Evolutionary conservation across 2,888 invertebrate species (phyloP), one percentile per base, ranked within the genome.

Genomic region (Chymomyza caudatula): DNA sequence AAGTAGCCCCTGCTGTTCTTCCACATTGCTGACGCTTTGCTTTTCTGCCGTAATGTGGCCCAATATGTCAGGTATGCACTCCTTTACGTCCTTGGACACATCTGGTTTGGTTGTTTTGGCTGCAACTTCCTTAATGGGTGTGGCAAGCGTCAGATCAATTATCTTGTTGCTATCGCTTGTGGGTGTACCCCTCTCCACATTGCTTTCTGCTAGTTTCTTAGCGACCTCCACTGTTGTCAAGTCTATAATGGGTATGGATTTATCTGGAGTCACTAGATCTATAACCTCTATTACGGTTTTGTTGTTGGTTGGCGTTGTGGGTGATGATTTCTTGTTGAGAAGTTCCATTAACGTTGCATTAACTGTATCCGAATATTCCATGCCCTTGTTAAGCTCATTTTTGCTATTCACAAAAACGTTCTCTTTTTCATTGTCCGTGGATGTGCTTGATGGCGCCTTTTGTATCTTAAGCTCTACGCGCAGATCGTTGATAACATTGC

Each of bases 351-450:
- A 70, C 8, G 88, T 84, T 2, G 87, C 87, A 69, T 89, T 90
- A 8, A 90, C 86, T 11, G 87, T 87, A 67, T 91, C 91, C 6
- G 89, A 87, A 59, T 88, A 90, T 71, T 89, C 89, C 83, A 89
- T 86, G 47, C 88, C 89, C 64, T 90, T 90, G 71, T 90, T 90
- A 2, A 90, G 74, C 68, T 89, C 90, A 71, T 90, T 90, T 69
- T 90, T 89, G 65, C 86, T 89, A 60, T 88, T 90, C 2, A 90
- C 89, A 67, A 89, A 89, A 8, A 89, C 85, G 67, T 90, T 90
- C 73, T 90, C 90, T 65, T 90, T 90, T 65, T 90, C 90, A 59
- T 89, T 88, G 55, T 88, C 89, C 11, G 86, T 86, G 4, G 88
- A 87, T 13, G 81, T 84, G 20, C 79, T 78, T 1, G 88, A 86